These are phyloP conservation scores for Columba livia DNA, from an alignment of 2,113 vertebrate species.

Conservation along the genomic window DNA sequence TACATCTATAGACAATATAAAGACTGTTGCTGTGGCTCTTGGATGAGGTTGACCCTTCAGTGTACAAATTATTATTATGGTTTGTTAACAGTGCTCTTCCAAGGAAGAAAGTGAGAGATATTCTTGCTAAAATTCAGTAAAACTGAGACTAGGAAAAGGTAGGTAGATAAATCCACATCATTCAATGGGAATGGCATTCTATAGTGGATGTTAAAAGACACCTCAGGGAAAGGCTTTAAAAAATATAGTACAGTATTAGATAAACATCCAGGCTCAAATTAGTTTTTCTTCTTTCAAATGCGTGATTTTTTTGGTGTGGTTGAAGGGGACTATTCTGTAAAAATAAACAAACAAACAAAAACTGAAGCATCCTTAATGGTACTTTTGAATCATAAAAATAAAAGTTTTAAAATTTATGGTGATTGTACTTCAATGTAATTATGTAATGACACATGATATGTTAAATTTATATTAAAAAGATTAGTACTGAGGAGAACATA, in stretches of 20 bases:
- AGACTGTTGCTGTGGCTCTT: not conserved
- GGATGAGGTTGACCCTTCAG: not conserved
- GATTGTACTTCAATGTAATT: not conserved
- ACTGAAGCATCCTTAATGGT: not conserved
- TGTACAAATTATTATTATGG: not conserved
- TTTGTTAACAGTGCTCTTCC: not conserved
- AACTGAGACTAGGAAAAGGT: not conserved
- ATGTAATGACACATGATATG: not conserved
- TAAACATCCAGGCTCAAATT: not conserved
- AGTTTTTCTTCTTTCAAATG: not conserved
- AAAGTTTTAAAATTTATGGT: not conserved
- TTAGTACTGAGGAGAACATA: accelerated
- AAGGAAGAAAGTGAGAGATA: not conserved
- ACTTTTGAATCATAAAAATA: not conserved
- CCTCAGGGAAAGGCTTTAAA: not conserved
- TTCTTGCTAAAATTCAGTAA: not conserved
- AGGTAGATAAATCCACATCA: not conserved
- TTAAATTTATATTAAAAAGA: not conserved
- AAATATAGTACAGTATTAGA: not conserved
- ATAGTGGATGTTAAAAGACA: not conserved
- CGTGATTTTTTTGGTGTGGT: not conserved
- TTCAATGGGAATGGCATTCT: not conserved
- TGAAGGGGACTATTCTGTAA: not conserved
- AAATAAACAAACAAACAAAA: not conserved
- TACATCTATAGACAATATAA: not conserved